A percentile compares a stretch with the other conserved stretches of the same genome.
phyloP scores from a whole-genome alignment of 2,113 vertebrate genomes.

The Rhagologus leucostigma region DNA sequence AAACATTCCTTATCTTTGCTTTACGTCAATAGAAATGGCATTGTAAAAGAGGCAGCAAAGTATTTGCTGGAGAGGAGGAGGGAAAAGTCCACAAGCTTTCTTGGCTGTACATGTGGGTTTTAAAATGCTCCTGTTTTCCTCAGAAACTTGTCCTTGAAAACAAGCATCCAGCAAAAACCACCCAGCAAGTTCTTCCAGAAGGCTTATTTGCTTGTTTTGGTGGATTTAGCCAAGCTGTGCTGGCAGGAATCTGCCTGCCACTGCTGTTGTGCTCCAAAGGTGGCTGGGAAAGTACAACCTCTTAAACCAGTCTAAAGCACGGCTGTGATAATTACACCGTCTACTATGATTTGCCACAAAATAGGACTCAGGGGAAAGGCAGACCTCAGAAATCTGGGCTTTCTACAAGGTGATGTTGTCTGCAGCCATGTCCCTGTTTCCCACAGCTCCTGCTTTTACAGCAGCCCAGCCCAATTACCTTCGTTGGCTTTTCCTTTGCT shows the following conservation, averaged over 20 bases:
- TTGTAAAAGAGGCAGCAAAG: constrained; percentile 9
- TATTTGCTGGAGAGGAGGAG: constrained; percentile 12
- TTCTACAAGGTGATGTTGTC: not conserved
- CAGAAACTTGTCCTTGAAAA: not conserved
- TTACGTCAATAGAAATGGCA: not conserved
- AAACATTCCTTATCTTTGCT: constrained; percentile 12
- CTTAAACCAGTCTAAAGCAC: not conserved
- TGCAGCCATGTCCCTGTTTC: not conserved
- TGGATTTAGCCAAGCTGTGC: not conserved
- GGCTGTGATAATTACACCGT: not conserved
- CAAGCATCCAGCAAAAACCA: not conserved
- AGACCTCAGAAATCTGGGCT: not conserved
- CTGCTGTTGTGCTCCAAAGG: not conserved
- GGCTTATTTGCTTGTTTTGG: not conserved
- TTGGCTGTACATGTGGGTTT: not conserved
- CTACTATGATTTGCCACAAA: not conserved
- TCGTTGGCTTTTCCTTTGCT: not conserved
- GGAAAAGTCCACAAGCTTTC: not conserved
- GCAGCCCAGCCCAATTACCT: not conserved
- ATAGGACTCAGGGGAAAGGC: not conserved
- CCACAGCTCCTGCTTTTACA: not conserved
- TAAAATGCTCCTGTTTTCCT: constrained; percentile 1
- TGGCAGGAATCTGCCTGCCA: not conserved
- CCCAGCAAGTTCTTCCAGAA: not conserved
- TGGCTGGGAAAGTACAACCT: not conserved